Evolutionary conservation across 2,113 vertebrate species (phyloP).

Genomic region (Sinocyclocheilus anophthalmus): DNA sequence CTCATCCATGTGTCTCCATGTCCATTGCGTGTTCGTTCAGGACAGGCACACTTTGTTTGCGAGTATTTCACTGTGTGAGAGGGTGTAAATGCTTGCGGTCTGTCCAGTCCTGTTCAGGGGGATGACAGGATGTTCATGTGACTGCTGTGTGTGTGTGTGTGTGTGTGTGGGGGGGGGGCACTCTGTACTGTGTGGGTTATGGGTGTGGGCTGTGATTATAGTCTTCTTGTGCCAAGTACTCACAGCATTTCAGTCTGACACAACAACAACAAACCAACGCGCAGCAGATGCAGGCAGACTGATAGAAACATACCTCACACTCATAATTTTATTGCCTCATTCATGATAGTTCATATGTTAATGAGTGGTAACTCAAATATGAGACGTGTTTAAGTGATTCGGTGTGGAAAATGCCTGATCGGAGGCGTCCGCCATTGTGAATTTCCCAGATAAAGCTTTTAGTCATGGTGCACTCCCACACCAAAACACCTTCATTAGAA

Average conservation of each 20-base stretch:
- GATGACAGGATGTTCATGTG: constrained; percentile 59
- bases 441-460: constrained; percentile 21
- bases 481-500: background rate
- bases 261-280: constrained; percentile 44
- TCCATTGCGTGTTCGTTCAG: background rate
- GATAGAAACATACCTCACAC: constrained; percentile 43
- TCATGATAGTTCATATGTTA: constrained; percentile 34
- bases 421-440: background rate
- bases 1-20: background rate
- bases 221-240: constrained; percentile 56
- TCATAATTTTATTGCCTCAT: background rate
- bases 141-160: constrained; percentile 42
- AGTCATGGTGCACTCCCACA: constrained; percentile 21
- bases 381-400: background rate
- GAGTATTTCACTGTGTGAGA: constrained; percentile 24
- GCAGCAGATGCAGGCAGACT: constrained; percentile 47
- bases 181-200: constrained; percentile 59
- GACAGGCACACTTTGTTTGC: background rate
- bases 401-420: background rate
- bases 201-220: constrained; percentile 61
- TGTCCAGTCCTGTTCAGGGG: constrained; percentile 51
- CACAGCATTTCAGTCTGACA: constrained; percentile 54
- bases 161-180: constrained; percentile 57
- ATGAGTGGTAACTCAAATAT: constrained; percentile 22
- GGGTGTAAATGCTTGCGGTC: constrained; percentile 47